Base-by-base conservation (phyloP, 2,113 vertebrate species). In the Penelope pileata region DNA sequence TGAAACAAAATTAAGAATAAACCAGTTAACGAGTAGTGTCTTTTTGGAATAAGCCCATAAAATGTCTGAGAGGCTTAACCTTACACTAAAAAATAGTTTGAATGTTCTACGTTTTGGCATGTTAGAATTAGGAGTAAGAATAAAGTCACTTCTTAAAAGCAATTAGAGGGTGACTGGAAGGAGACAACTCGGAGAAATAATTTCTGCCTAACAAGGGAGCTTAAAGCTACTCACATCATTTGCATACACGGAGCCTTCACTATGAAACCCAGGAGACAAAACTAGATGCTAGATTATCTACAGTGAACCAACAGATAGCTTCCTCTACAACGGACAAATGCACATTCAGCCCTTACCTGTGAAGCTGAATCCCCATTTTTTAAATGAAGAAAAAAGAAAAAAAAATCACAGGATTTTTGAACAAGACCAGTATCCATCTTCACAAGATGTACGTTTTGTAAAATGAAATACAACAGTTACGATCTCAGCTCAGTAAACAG, bases 1-100 rank as follows among this genome's bases (percentile, higher is more conserved):
- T 99, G 95, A 95, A 91, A 96, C n/a, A 95, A 70, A 91, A 97
- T 83, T 12, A 78, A 86, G 76, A 86, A 38, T 80, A 87, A 91
- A 53, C 16, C 69, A 83, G 73, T 85, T 60, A 87, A 59, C 40
- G 27, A 76, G 16, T 21, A 63, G 63, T 66, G 5, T 10, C 22
- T 75, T 53, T 54, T 80, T 60, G 10, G n/a, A 81, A 53, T 70
- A 58, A 45, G 12, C 4, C 30, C 2, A 3, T 26, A 56, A 12
- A 66, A 83, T 56, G 50, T 69, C 63, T 18, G 11, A 6, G 26
- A 83, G 16, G 78, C 12, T 77, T 69, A 54, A 89, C 1, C 17
- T 53, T 51, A 43, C 12, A 54, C n/a, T 73, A 83, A 63, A 83
- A 80, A 29, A 73, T 5, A 23, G 16, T 26, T 62, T 58, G 43